Percentiles rank a stretch among this genome's conserved stretches.
Conservation (phyloP, 2,888 invertebrate genomes). For the Diploptera punctata region DNA sequence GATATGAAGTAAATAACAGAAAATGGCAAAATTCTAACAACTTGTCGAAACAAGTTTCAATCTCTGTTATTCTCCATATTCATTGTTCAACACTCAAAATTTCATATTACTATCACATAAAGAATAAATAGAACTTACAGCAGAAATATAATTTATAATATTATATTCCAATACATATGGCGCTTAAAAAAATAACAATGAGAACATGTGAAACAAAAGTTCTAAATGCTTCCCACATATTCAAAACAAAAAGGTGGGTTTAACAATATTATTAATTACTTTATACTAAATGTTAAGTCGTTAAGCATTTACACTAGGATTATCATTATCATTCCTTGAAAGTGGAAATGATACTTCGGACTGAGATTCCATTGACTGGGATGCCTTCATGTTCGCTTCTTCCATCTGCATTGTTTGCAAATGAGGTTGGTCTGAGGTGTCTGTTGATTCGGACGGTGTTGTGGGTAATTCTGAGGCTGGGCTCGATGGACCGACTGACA, state of each 20-base stretch:
- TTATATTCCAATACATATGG: neutral
- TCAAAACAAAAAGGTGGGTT: neutral
- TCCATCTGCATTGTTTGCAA: neutral
- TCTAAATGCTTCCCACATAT: conserved; percentile 12
- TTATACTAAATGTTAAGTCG: neutral
- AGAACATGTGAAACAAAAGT: neutral
- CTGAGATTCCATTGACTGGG: neutral
- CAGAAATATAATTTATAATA: neutral
- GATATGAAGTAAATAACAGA: too few relatives aligned
- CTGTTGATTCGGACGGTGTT: conserved; percentile 29
- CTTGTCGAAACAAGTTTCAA: too few relatives aligned
- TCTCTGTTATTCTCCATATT: too few relatives aligned
- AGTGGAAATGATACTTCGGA: conserved; percentile 16
- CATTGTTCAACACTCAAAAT: too few relatives aligned
- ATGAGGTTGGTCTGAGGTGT: conserved; percentile 15
- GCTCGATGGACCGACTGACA: conserved; percentile 23
- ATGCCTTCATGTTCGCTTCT: neutral
- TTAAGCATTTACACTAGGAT: conserved; percentile 26
- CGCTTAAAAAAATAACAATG: neutral
- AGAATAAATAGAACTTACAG: neutral
- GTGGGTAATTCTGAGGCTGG: conserved; percentile 32
- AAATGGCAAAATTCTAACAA: too few relatives aligned
- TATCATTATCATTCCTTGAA: neutral
- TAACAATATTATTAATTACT: conserved; percentile 4
- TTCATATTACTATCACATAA: neutral